Conservation (phyloP, 2,113 vertebrate genomes). For the Scolopax mira region DNA sequence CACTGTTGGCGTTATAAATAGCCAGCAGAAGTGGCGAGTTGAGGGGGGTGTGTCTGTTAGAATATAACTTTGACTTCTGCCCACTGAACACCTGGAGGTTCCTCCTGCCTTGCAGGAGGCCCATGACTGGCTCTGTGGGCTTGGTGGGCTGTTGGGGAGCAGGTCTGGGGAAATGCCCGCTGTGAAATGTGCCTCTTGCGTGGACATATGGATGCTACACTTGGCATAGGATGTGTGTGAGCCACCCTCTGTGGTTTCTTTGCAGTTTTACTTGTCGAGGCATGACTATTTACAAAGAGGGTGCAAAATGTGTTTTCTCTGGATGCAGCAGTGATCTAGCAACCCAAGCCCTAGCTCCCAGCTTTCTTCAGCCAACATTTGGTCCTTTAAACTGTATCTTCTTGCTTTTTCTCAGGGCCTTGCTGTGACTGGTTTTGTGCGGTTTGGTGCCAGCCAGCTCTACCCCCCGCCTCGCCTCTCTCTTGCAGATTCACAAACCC, state of each 20-base stretch:
- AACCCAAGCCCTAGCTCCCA: not conserved
- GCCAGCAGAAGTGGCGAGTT: not conserved
- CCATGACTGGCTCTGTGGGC: not conserved
- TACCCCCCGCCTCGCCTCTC: not conserved
- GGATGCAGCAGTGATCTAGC: not conserved
- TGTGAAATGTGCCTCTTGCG: accelerated
- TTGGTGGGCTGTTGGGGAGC: accelerated
- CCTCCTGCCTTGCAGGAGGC: not conserved
- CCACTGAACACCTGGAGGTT: not conserved
- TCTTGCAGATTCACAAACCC: not conserved
- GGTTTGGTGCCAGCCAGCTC: conserved; percentile 32
- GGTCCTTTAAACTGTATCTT: not conserved
- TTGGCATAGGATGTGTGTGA: not conserved
- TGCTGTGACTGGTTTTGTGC: not conserved
- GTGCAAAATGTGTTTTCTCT: not conserved
- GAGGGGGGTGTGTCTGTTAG: not conserved
- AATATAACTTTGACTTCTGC: not conserved
- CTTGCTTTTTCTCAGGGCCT: not conserved
- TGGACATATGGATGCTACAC: accelerated
- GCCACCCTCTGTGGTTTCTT: not conserved
- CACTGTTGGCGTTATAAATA: not conserved
- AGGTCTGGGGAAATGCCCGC: not conserved
- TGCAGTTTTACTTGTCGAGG: accelerated
- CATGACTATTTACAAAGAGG: not conserved
- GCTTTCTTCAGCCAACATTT: not conserved